Percentiles rank a stretch among this genome's conserved stretches.
phyloP scores from a whole-genome alignment of 2,888 invertebrate species.

The Rosalia funebris region DNA sequence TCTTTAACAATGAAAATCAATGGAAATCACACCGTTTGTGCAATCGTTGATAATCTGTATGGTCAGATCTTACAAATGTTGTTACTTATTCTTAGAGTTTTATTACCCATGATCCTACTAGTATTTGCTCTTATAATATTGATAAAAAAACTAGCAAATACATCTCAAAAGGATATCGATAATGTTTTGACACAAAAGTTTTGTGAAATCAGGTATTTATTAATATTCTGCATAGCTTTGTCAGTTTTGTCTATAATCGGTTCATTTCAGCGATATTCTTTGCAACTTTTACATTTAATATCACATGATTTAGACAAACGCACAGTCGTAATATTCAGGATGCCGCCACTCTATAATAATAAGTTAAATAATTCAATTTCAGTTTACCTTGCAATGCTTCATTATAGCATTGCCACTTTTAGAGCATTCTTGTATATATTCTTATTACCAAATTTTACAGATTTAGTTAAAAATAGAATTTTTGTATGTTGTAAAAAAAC shows the following conservation, averaged over 20 bases:
- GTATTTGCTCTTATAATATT: constrained; percentile 52
- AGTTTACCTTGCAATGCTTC: constrained; percentile 53
- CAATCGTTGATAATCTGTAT: constrained; percentile 67
- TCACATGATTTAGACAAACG: constrained; percentile 34
- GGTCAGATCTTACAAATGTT: constrained; percentile 57
- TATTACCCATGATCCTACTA: constrained; percentile 53
- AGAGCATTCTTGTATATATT: constrained; percentile 49
- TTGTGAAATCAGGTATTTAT: constrained; percentile 49
- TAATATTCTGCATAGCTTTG: constrained; percentile 54
- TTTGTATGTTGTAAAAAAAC: constrained; percentile 42
- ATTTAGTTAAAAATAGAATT: constrained; percentile 44
- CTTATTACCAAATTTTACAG: constrained; percentile 51
- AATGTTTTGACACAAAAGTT: constrained; percentile 54
- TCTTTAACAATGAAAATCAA: constrained; percentile 62
- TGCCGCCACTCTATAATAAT: constrained; percentile 55
- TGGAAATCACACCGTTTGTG: constrained; percentile 65
- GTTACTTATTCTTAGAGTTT: constrained; percentile 53
- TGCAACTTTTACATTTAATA: constrained; percentile 51
- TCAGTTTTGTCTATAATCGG: constrained; percentile 53
- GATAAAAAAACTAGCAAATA: constrained; percentile 50
- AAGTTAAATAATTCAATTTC: constrained; percentile 42
- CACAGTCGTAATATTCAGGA: constrained; percentile 49
- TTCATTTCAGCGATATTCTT: constrained; percentile 55
- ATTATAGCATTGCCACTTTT: constrained; percentile 52
- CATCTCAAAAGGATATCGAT: constrained; percentile 50